phyloP scores from a whole-genome alignment of 2,797 vertebrate species.

The Allobates femoralis region DNA sequence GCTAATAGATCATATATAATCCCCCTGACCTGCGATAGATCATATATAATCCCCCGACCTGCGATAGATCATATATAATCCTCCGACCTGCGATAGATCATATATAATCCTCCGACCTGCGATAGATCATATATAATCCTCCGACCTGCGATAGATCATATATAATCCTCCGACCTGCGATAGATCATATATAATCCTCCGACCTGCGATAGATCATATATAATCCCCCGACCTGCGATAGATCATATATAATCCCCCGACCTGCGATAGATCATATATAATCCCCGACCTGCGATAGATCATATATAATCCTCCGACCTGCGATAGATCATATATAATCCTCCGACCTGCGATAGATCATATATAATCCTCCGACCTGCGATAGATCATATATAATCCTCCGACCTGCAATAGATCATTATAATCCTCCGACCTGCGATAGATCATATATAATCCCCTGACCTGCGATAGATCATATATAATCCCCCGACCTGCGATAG shows the following conservation, averaged over 20 bases:
- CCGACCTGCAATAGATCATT: too few species aligned
- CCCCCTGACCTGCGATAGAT: background rate
- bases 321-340: background rate
- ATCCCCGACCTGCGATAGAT: background rate
- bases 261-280: background rate
- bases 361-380: background rate
- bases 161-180: background rate
- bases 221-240: background rate
- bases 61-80: background rate
- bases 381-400: too few species aligned
- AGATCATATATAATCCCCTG: too few species aligned
- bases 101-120: background rate
- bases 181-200: background rate
- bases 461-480: background rate
- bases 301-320: background rate
- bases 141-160: background rate
- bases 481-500: background rate
- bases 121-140: background rate
- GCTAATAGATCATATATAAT: background rate
- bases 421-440: background rate
- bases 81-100: background rate
- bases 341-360: background rate
- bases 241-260: background rate
- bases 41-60: background rate
- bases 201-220: background rate